phyloP scores from a whole-genome alignment of 1,140 invertebrate species.

The Rhopalosiphum padi region DNA sequence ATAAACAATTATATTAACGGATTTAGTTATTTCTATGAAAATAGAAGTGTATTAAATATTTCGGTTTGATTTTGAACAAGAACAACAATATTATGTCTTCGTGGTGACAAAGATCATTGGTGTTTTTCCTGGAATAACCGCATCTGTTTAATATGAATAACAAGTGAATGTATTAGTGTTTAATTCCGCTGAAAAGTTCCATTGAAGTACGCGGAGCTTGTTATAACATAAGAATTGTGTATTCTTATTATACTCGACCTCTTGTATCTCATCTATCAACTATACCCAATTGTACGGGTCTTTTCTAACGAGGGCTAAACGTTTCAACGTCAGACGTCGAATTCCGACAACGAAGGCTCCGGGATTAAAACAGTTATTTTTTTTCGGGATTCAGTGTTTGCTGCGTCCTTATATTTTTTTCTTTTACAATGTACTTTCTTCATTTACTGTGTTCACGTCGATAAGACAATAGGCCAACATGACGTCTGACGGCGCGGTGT shows the following conservation, averaged over 20 bases:
- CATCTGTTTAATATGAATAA: neutral
- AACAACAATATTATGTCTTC: too few relatives aligned
- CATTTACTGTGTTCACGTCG: neutral
- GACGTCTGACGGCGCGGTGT: neutral
- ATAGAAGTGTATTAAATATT: neutral
- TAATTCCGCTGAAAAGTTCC: constrained; percentile 8
- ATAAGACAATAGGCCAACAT: constrained; percentile 30
- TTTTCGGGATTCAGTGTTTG: constrained; percentile 16
- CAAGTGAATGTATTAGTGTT: neutral
- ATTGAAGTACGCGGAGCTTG: neutral
- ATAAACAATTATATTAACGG: too few relatives aligned
- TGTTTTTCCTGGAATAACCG: neutral
- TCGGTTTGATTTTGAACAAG: neutral
- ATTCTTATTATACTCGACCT: neutral
- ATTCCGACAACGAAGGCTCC: constrained; percentile 20
- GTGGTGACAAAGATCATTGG: neutral
- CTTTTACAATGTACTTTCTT: neutral
- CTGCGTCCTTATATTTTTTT: neutral
- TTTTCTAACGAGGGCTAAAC: constrained; percentile 31
- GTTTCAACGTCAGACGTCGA: constrained; percentile 25
- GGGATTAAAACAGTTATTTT: constrained; percentile 20
- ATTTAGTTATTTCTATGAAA: too few relatives aligned
- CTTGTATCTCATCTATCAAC: neutral
- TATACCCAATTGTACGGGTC: neutral
- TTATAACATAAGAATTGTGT: neutral